Evolutionary conservation across 2,888 invertebrate species (phyloP), one percentile per base, ranked within the genome.

Genomic region (Xestia sexstrigata): DNA sequence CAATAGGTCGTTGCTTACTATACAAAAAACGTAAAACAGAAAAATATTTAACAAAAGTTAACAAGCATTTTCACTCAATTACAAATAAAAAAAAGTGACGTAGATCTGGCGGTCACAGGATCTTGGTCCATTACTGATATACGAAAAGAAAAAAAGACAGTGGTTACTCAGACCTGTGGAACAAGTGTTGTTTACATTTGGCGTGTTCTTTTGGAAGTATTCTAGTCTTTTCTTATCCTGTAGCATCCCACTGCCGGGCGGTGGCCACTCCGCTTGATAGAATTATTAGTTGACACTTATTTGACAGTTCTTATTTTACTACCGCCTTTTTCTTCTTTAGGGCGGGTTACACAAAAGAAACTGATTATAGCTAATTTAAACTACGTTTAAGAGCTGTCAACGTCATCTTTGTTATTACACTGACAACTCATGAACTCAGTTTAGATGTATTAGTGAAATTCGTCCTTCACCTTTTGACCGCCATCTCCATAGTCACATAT

Each of bases 191-290:
- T 20, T 39, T 45, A 55, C 23, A 47, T 30, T 65, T 49, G 42
- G 30, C 13, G 26, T 74, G 23, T 49, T 74, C n/a, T 65, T 77
- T 39, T 70, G 1, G 9, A 63, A 52, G 45, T 79, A 71, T 79
- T 74, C 74, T 81, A 81, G 81, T 81, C 65, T 49, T 49, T 65
- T 73, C 13, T 49, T 73, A 79, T 30, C 35, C 17, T 65, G 13
- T 65, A 79, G 55, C 30, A 30, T 6, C 6, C 7, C 11, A 65
- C 26, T 42, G n/a, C 30, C 23, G 17, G 35, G 45, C 7, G 23
- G 23, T 26, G 60, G 17, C 26, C 17, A n/a, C 39, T 30, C 17
- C 15, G 13, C 0, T 45, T 58, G 35, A 66, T 30, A 30, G 58
- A 76, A 58, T n/a, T 55, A 39, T n/a, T 58, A 65, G 47, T 69